Evolutionary conservation across 2,113 vertebrate genomes (phyloP).

Genomic region (Dendrocopos noguchii): DNA sequence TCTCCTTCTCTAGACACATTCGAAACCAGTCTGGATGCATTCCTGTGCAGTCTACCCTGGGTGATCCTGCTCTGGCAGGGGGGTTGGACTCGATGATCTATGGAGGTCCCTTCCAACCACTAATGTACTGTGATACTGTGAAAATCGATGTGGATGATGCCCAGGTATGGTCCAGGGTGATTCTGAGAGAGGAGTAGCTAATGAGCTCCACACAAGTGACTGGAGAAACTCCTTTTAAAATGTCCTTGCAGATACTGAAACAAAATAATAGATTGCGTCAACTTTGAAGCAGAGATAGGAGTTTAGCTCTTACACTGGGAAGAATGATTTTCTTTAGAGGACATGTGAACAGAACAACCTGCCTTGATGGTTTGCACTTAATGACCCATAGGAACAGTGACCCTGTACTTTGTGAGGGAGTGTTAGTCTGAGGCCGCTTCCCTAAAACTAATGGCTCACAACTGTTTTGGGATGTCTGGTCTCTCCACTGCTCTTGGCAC

Average conservation of each 20-base stretch:
- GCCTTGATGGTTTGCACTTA: neutral
- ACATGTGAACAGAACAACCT: neutral
- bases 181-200: neutral
- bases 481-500: neutral
- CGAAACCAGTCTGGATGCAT: no score
- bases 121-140: no score
- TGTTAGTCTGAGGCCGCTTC: neutral
- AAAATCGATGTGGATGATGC: constrained; percentile 93
- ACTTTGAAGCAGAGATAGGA: neutral
- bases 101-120: no score
- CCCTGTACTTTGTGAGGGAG: neutral
- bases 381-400: neutral
- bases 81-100: no score
- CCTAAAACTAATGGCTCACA: neutral
- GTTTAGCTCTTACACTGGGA: neutral
- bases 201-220: neutral
- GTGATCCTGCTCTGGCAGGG: no score
- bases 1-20: no score
- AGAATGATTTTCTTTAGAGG: neutral
- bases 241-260: neutral
- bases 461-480: neutral
- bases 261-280: neutral
- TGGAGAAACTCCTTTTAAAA: neutral
- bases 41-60: no score
- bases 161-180: constrained; percentile 68